Evolutionary conservation across 2,888 invertebrate genomes (phyloP).

Genomic region (Neoitamus cyanurus): DNA sequence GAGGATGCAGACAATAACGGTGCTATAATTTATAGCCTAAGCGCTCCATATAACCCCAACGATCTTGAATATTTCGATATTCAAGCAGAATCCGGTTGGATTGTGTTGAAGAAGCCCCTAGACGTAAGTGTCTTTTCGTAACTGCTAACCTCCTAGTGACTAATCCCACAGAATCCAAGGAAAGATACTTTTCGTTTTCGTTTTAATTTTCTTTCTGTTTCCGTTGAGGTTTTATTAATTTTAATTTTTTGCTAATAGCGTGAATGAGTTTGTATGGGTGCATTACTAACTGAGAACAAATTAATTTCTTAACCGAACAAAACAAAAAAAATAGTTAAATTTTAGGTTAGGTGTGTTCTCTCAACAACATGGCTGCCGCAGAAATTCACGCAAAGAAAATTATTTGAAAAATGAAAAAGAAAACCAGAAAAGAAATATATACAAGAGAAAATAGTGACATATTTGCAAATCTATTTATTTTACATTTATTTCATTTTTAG

Average conservation of each 20-base stretch:
- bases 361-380: conserved; percentile 55
- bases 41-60: conserved; percentile 87
- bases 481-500: conserved; percentile 33
- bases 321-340: conserved; percentile 33
- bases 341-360: conserved; percentile 44
- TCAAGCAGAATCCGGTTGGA: conserved; percentile 97
- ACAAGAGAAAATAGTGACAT: not conserved
- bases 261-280: conserved; percentile 40
- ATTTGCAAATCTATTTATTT: not conserved
- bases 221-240: conserved; percentile 49
- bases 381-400: conserved; percentile 50
- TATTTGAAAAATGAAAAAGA: not conserved
- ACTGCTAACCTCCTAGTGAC: conserved; percentile 1
- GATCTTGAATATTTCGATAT: conserved; percentile 96
- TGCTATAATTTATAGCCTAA: conserved; percentile 90
- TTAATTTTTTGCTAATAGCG: conserved; percentile 29
- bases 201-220: conserved; percentile 46
- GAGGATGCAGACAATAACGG: conserved; percentile 98
- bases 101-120: conserved; percentile 92
- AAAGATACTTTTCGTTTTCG: conserved; percentile 13
- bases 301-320: conserved; percentile 3
- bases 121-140: conserved; percentile 83
- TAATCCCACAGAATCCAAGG: conserved; percentile 25
- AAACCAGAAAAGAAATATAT: not conserved
- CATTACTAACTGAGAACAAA: conserved; percentile 14